Conservation (phyloP, 1,140 invertebrate species). For the Achatina immaculata region DNA sequence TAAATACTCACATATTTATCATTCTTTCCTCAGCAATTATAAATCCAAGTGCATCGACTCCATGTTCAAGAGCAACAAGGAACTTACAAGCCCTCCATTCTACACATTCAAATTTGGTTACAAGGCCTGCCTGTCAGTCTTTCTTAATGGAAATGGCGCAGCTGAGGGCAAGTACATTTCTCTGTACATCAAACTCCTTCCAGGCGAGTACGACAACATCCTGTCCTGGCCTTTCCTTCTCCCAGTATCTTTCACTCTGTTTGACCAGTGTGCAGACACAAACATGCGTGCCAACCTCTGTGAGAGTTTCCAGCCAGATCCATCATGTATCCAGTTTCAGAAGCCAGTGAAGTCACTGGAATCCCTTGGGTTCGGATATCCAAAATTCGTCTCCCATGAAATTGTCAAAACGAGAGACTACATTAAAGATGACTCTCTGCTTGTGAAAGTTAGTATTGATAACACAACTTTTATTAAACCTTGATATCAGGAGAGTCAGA, state of each 20-base stretch:
- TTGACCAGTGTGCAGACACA: conserved; percentile 86
- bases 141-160: conserved; percentile 94
- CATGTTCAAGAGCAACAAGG: conserved; percentile 83
- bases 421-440: conserved; percentile 91
- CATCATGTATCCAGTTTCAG: conserved; percentile 95
- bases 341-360: conserved; percentile 89
- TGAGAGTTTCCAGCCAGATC: conserved; percentile 94
- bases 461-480: conserved; percentile 67
- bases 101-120: conserved; percentile 96
- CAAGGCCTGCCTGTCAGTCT: conserved; percentile 91
- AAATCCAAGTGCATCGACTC: conserved; percentile 89
- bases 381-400: conserved; percentile 92
- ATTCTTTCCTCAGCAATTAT: conserved; percentile 78
- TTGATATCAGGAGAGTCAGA: no score
- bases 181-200: conserved; percentile 93
- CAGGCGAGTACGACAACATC: conserved; percentile 93
- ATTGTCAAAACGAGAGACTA: conserved; percentile 91
- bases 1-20: no score
- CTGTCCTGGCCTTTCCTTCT: conserved; percentile 95
- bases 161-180: conserved; percentile 93
- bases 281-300: conserved; percentile 84
- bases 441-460: conserved; percentile 92
- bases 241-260: conserved; percentile 92
- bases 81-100: conserved; percentile 91
- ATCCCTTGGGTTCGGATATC: conserved; percentile 92